Percentiles rank a stretch among this genome's conserved stretches.
Conservation (phyloP, 2,888 invertebrate species). For the Rhagonycha lutea region DNA sequence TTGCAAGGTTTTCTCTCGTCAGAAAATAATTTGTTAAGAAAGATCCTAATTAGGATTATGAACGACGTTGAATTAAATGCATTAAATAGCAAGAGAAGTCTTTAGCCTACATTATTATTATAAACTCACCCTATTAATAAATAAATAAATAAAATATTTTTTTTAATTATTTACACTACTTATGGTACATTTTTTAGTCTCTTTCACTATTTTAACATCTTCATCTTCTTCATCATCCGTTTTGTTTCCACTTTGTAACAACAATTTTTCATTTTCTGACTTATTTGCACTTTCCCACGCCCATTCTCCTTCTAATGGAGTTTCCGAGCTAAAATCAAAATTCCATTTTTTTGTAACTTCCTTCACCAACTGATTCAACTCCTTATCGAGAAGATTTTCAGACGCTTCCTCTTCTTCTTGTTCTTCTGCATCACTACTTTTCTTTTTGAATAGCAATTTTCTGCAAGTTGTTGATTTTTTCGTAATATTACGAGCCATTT, state of each 20-base stretch:
- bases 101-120: neutral
- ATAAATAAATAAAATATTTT: neutral
- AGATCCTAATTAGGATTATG: neutral
- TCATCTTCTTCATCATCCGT: neutral
- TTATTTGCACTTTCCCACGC: slow-evolving; percentile 53
- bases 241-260: neutral
- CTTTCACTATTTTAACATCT: neutral
- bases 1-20: too few species aligned
- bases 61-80: neutral
- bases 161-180: neutral
- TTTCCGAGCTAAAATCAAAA: slow-evolving; percentile 60
- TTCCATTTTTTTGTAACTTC: slow-evolving; percentile 57
- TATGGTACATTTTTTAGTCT: neutral
- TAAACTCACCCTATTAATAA: neutral
- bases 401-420: neutral
- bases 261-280: neutral
- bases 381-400: neutral
- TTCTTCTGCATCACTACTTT: neutral
- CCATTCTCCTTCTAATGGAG: slow-evolving; percentile 54
- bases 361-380: slow-evolving; percentile 5
- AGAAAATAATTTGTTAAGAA: neutral
- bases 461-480: neutral
- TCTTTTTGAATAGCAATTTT: neutral
- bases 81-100: neutral
- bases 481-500: neutral